phyloP scores from a whole-genome alignment of 1,140 invertebrate genomes.

The Drosophila baimaii region DNA sequence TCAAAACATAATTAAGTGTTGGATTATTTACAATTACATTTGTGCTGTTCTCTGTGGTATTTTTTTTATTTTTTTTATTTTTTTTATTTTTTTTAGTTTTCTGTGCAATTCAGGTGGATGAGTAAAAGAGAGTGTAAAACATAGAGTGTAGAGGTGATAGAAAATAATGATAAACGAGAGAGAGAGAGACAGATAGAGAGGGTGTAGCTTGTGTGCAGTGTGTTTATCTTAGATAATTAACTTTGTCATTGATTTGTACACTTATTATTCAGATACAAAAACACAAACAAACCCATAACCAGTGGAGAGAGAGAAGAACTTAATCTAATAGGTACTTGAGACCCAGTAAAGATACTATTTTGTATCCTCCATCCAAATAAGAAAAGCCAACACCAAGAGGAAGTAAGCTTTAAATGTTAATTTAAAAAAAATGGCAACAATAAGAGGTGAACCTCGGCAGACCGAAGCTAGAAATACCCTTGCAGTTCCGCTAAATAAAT shows the following conservation, averaged over 20 bases:
- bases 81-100: background rate
- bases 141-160: background rate
- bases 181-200: background rate
- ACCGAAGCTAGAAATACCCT: conserved; percentile 10
- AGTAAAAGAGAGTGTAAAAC: background rate
- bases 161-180: background rate
- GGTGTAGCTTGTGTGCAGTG: too few species aligned
- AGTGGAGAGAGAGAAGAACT: background rate
- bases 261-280: conserved; percentile 32
- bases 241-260: conserved; percentile 22
- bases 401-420: conserved; percentile 22
- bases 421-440: conserved; percentile 17
- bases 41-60: conserved; percentile 13
- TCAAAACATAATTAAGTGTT: conserved; percentile 35
- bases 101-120: conserved; percentile 31
- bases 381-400: conserved; percentile 48
- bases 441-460: background rate
- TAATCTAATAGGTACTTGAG: background rate
- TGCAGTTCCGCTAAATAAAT: background rate
- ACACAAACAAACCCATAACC: conserved; percentile 47
- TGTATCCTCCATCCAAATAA: conserved; percentile 18
- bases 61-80: background rate
- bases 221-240: conserved; percentile 12
- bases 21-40: conserved; percentile 46
- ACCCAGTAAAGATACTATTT: background rate